A percentile compares a stretch with the other conserved stretches of the same genome.
Conservation (phyloP, 2,797 vertebrate species). For the Notoglanidium macrostoma region DNA sequence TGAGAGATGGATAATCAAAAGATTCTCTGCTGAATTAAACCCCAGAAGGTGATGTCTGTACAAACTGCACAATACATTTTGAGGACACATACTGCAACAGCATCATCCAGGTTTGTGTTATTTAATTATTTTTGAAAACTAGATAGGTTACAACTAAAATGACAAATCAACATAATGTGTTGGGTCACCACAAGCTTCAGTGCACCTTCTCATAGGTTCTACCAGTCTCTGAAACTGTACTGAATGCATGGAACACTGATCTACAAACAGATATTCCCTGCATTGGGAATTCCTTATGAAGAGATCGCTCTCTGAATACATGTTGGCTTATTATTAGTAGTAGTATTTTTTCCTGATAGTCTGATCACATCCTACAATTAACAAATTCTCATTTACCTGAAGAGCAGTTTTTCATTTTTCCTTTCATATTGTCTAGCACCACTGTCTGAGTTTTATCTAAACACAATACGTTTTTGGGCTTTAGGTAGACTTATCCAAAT, state of each 20-base stretch:
- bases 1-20: conserved; percentile 20
- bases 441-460: neutral
- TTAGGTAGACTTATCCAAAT: neutral
- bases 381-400: neutral
- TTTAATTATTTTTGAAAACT: neutral
- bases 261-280: neutral
- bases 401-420: neutral
- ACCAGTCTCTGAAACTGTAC: neutral
- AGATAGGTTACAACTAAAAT: neutral
- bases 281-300: neutral
- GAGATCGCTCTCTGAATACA: neutral
- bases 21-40: conserved; percentile 5
- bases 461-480: neutral
- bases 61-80: conserved; percentile 11
- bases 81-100: neutral
- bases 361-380: neutral
- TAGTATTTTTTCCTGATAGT: no score
- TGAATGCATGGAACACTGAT: neutral
- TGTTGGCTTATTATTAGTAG: no score
- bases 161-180: neutral
- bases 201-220: neutral
- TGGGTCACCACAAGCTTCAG: neutral
- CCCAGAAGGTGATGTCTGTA: conserved; percentile 15
- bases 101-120: neutral
- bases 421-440: neutral